Evolutionary conservation across 2,888 invertebrate genomes (phyloP).

Genomic region (Sphinx pinastri): DNA sequence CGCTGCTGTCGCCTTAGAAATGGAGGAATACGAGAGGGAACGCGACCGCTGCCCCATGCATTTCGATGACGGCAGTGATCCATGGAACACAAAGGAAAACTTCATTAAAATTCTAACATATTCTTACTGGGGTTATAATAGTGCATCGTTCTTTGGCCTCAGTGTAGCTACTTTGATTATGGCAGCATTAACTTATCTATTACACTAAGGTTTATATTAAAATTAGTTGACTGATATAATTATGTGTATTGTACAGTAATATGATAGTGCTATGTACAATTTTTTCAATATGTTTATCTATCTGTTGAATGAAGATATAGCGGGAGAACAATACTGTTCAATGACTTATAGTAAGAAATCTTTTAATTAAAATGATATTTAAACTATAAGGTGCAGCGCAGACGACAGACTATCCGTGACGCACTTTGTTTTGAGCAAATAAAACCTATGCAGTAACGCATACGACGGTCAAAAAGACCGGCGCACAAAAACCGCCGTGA

Average conservation of each 20-base stretch:
- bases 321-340: not conserved
- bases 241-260: not conserved
- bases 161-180: constrained; percentile 48
- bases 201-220: constrained; percentile 37
- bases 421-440: too few relatives aligned
- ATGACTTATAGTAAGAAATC: not conserved
- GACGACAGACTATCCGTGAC: too few relatives aligned
- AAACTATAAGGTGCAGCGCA: too few relatives aligned
- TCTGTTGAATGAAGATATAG: not conserved
- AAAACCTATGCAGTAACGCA: too few relatives aligned
- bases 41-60: constrained; percentile 99
- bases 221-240: constrained; percentile 14
- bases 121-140: constrained; percentile 68
- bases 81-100: constrained; percentile 90
- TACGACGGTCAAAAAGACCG: too few relatives aligned
- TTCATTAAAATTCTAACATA: constrained; percentile 87
- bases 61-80: constrained; percentile 96
- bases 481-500: too few relatives aligned
- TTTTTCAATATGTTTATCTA: not conserved
- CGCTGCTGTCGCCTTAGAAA: constrained; percentile 95
- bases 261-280: not conserved
- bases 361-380: too few relatives aligned
- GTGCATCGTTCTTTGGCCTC: constrained; percentile 46
- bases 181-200: constrained; percentile 44
- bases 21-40: constrained; percentile 96